Percentiles rank a stretch among this genome's conserved stretches.
phyloP scores from a whole-genome alignment of 1,140 invertebrate genomes.

The Papilio polyxenes region DNA sequence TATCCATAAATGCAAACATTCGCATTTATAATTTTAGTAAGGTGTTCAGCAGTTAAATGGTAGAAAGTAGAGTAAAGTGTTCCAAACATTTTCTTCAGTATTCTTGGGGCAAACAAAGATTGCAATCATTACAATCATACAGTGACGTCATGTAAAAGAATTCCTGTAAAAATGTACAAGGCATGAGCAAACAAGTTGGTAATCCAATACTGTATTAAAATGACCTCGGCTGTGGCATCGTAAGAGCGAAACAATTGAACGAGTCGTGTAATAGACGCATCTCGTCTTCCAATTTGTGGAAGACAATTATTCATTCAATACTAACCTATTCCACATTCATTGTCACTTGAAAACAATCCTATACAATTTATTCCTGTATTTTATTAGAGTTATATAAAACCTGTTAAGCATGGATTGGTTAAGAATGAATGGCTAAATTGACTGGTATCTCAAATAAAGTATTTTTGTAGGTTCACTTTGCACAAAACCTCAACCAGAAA shows the following conservation, averaged over 20 bases:
- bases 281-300: not conserved
- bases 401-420: not conserved
- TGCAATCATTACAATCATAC: not conserved
- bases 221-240: conserved; percentile 27
- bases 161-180: conserved; percentile 18
- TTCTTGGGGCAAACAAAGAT: not conserved
- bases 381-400: not conserved
- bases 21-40: too few species aligned
- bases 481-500: not conserved
- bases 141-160: not conserved
- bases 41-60: too few species aligned
- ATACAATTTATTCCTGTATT: not conserved
- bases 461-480: not conserved
- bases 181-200: not conserved
- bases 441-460: not conserved
- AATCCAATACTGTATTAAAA: conserved; percentile 31
- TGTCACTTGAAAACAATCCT: conserved; percentile 3
- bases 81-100: too few species aligned
- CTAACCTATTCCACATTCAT: not conserved
- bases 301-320: conserved; percentile 22
- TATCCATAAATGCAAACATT: too few species aligned
- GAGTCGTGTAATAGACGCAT: conserved; percentile 29
- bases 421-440: not conserved
- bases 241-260: conserved; percentile 35
- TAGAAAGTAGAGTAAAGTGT: too few species aligned